Percentiles rank a stretch among this genome's conserved stretches.
These are phyloP conservation scores for Hyposoter didymator DNA, from an alignment of 2,888 invertebrate genomes.

Conservation along the genomic window DNA sequence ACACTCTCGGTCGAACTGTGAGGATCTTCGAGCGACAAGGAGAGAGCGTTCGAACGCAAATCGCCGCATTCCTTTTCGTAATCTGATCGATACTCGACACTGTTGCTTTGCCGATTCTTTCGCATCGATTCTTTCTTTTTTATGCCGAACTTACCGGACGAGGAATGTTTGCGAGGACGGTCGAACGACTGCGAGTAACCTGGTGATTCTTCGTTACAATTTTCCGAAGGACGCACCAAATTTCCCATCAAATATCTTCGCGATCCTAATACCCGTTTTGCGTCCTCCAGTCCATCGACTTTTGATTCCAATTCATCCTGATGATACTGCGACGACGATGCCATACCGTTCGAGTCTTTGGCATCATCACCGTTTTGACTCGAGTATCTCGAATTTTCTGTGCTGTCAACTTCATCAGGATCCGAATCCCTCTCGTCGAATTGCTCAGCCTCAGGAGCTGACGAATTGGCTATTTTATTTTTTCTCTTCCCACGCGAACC, in stretches of 20 bases:
- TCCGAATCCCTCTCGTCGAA: constrained; percentile 42
- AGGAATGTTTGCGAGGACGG: constrained; percentile 43
- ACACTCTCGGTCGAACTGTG: constrained; percentile 65
- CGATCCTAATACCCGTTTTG: constrained; percentile 55
- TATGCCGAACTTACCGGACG: constrained; percentile 60
- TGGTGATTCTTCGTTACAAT: constrained; percentile 64
- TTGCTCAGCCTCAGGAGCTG: constrained; percentile 28
- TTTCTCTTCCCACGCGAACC: constrained; percentile 4
- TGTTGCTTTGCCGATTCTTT: constrained; percentile 65
- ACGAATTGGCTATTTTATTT: constrained; percentile 4
- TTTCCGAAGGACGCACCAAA: constrained; percentile 70
- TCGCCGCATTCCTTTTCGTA: constrained; percentile 41
- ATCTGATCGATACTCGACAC: constrained; percentile 56
- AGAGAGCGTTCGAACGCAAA: constrained; percentile 13
- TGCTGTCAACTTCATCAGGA: constrained; percentile 47
- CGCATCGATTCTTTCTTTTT: constrained; percentile 69
- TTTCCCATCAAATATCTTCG: constrained; percentile 70
- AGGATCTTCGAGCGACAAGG: constrained; percentile 51
- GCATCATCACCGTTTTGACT: constrained; percentile 51
- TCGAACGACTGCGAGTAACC: constrained; percentile 69
- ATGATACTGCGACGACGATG: constrained; percentile 38
- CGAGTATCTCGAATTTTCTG: constrained; percentile 13
- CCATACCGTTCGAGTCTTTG: constrained; percentile 48
- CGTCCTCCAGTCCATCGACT: constrained; percentile 41
- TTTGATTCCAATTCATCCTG: constrained; percentile 39